Evolutionary conservation across 2,888 invertebrate genomes (phyloP), one percentile per base, ranked within the genome.

Genomic region (Hypomecis atomaria): DNA sequence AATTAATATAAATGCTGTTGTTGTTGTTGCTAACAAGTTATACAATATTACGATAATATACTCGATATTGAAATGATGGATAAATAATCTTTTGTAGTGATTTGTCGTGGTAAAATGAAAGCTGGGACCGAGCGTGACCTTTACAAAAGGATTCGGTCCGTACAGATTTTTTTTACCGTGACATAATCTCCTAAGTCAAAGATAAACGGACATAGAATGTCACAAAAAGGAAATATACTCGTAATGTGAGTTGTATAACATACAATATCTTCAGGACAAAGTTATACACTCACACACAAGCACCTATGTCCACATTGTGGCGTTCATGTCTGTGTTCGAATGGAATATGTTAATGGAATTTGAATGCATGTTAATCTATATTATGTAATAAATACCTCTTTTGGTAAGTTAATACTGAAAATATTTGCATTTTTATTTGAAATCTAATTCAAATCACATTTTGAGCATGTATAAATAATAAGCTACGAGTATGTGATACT

Each of bases 361-460:
- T 91, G 90, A 92, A 90, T 90, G 90, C 90, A 92, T 92, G 92
- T 92, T 92, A 91, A 89, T 89, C 90, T 88, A 86, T 86, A 86
- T 87, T 82, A 86, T 85, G 85, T 84, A 82, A 88, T 88, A 88
- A 89, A 92, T 90, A 92, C 92, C 91, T 91, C 88, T 90, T 91
- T 91, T 92, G 92, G 92, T 91, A 91, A 90, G 75, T 87, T 81
- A 84, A 83, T 88, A 89, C 81, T 79, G 76, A 79, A 63, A 62
- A 57, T 68, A 68, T 75, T 64, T 10, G 75, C 82, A 76, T 83
- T 73, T 62, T 77, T 77, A 74, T 74, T 59, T 59, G 10, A 45
- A 10, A 4, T 10, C 4, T 5, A 10, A 42, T 23, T 23, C 23
- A 23, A 23, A 23, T 23, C 23, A 23, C 23, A 23, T 3, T 23